Conservation (phyloP, 1,140 invertebrate species). For the Brachionus angularis region DNA sequence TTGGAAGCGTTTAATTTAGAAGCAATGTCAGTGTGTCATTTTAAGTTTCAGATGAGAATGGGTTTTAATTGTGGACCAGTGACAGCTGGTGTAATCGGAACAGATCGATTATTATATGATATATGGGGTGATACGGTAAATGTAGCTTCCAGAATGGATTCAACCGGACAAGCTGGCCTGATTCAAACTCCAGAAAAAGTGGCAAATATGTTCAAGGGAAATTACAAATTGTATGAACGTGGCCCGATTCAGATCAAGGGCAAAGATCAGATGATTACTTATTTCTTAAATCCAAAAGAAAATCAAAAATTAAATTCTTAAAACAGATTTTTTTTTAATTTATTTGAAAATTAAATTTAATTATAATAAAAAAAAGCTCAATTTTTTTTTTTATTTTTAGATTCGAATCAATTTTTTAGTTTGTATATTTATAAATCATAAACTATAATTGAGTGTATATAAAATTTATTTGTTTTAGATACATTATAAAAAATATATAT, state of each 20-base stretch:
- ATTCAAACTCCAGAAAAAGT: conserved; percentile 59
- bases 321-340: too few species aligned
- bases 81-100: conserved; percentile 90
- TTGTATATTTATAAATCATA: too few species aligned
- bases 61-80: conserved; percentile 73
- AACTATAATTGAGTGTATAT: too few species aligned
- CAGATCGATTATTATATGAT: conserved; percentile 89
- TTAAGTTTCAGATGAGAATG: conserved; percentile 78
- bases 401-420: too few species aligned
- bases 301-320: too few species aligned
- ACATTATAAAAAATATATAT: too few species aligned
- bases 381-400: too few species aligned
- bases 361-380: too few species aligned
- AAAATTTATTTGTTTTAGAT: too few species aligned
- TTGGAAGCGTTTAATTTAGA: conserved; percentile 80
- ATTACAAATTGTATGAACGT: conserved; percentile 57
- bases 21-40: conserved; percentile 74
- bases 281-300: conserved; percentile 60
- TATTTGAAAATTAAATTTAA: too few species aligned
- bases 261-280: conserved; percentile 62
- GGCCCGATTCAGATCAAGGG: conserved; percentile 57
- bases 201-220: conserved; percentile 61
- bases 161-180: conserved; percentile 62
- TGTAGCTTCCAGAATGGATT: conserved; percentile 90
- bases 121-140: conserved; percentile 98